These are phyloP conservation scores for Sternotherus odoratus DNA, from an alignment of 2,797 vertebrate species.

Conservation along the genomic window DNA sequence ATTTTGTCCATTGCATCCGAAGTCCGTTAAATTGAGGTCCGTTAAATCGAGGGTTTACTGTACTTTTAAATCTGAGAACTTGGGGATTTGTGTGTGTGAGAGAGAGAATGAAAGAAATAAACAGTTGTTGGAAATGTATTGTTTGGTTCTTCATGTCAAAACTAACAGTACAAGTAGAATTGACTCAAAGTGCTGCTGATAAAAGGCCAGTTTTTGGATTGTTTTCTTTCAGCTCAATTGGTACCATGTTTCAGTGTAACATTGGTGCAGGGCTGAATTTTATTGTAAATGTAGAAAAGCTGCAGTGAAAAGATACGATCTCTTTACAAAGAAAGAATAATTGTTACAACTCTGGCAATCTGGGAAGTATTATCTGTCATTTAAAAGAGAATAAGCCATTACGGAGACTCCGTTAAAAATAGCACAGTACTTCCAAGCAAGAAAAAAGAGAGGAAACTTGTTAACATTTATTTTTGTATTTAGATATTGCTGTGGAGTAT, in stretches of 20 bases:
- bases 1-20: too few species aligned
- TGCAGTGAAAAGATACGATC: conserved; percentile 49
- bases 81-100: background rate
- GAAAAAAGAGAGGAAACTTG: conserved; percentile 29
- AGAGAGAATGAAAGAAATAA: conserved; percentile 3
- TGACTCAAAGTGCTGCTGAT: conserved; percentile 47
- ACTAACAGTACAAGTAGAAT: conserved; percentile 23
- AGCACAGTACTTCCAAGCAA: conserved; percentile 36
- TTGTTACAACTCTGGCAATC: conserved; percentile 13
- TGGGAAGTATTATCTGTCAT: conserved; percentile 1
- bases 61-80: conserved; percentile 48
- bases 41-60: too few species aligned
- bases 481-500: conserved; percentile 25
- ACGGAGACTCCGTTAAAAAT: conserved; percentile 57
- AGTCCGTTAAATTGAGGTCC: too few species aligned
- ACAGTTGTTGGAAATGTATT: conserved; percentile 28
- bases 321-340: conserved; percentile 7
- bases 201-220: conserved; percentile 57
- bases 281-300: conserved; percentile 66
- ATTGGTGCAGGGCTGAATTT: conserved; percentile 56
- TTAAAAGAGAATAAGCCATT: conserved; percentile 62
- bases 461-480: conserved; percentile 45
- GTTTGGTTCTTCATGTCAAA: conserved; percentile 45
- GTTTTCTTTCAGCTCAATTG: conserved; percentile 49
- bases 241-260: conserved; percentile 47